Evolutionary conservation across 2,888 invertebrate species (phyloP).

Genomic region (Sphecodes monilicornis): DNA sequence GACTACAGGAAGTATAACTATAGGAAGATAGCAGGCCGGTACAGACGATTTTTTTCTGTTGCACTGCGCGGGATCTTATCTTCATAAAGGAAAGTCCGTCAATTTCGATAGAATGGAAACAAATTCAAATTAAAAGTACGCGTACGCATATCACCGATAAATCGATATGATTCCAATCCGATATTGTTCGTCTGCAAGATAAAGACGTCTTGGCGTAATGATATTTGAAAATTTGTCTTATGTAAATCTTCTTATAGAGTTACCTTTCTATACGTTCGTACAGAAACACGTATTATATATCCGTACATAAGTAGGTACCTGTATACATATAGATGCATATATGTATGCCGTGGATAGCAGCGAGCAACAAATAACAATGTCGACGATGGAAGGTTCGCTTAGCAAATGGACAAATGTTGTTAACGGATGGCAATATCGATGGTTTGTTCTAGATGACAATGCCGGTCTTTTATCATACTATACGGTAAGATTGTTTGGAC

Average conservation of each 20-base stretch:
- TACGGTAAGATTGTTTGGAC: slow-evolving; percentile 89
- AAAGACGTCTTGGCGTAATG: background rate
- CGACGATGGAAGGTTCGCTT: slow-evolving; percentile 95
- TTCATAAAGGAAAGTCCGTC: background rate
- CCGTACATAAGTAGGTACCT: background rate
- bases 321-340: background rate
- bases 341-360: slow-evolving; percentile 25
- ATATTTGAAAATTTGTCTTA: slow-evolving; percentile 40
- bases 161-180: background rate
- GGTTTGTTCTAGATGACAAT: slow-evolving; percentile 99
- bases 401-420: slow-evolving; percentile 99
- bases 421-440: slow-evolving; percentile 99
- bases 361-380: slow-evolving; percentile 80
- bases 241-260: slow-evolving; percentile 36
- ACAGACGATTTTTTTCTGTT: slow-evolving; percentile 8
- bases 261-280: slow-evolving; percentile 44
- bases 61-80: background rate
- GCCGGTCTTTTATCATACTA: slow-evolving; percentile 98
- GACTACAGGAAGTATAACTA: slow-evolving; percentile 46
- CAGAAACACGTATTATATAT: slow-evolving; percentile 4
- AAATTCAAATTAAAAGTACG: background rate
- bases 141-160: background rate
- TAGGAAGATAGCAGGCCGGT: slow-evolving; percentile 34
- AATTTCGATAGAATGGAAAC: background rate
- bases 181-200: background rate